Conservation (phyloP, 2,797 vertebrate genomes). For the Falco biarmicus region DNA sequence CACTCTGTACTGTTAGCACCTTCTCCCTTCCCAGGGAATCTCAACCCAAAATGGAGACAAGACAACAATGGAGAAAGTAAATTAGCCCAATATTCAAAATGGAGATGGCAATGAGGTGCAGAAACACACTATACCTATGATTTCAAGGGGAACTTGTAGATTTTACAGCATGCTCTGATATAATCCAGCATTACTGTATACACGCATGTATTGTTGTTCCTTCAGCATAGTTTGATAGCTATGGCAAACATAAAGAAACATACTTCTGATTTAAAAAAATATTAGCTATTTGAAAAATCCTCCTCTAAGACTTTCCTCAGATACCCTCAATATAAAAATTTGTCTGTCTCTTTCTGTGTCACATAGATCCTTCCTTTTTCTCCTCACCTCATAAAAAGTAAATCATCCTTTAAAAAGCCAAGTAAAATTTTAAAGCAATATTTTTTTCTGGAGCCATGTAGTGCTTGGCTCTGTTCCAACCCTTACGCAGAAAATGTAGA, state of each 20-base stretch:
- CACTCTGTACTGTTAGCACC: neutral
- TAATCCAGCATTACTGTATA: neutral
- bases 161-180: neutral
- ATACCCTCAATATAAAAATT: neutral
- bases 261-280: neutral
- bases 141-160: neutral
- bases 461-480: slow-evolving; percentile 27
- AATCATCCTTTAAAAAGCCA: slow-evolving; percentile 25
- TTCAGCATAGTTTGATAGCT: neutral
- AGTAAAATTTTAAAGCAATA: slow-evolving; percentile 10
- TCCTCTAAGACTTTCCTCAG: neutral
- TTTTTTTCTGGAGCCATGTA: slow-evolving; percentile 38
- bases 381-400: slow-evolving; percentile 26
- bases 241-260: neutral
- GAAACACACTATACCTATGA: neutral
- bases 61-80: neutral
- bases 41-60: slow-evolving; percentile 30
- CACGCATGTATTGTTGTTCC: neutral
- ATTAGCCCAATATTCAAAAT: neutral
- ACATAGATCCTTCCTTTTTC: slow-evolving; percentile 9
- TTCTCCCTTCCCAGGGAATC: slow-evolving; percentile 11
- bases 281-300: neutral
- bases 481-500: slow-evolving; percentile 26
- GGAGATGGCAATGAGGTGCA: neutral
- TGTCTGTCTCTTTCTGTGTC: neutral